phyloP scores from a whole-genome alignment of 2,797 vertebrate genomes.

The Siniperca obscura region DNA sequence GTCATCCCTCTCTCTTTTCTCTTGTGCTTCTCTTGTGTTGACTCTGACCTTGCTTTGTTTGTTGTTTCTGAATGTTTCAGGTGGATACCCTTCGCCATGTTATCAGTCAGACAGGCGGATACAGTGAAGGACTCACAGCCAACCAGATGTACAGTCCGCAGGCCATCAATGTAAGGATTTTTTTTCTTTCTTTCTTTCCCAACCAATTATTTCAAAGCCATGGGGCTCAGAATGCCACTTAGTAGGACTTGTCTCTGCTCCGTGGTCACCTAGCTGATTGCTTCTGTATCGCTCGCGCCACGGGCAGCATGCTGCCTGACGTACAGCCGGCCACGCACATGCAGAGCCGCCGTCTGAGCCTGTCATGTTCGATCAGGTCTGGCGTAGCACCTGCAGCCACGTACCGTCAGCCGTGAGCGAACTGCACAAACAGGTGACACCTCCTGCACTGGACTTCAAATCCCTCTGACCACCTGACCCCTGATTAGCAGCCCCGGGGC shows the following conservation, averaged over 20 bases:
- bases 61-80: constrained; percentile 86
- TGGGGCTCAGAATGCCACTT: constrained; percentile 91
- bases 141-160: constrained; percentile 99
- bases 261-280: constrained; percentile 90
- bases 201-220: constrained; percentile 95
- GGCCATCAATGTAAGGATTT: constrained; percentile 96
- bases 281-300: constrained; percentile 85
- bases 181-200: constrained; percentile 73
- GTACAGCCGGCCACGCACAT: constrained; percentile 76
- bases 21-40: constrained; percentile 37
- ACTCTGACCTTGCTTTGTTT: constrained; percentile 84
- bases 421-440: constrained; percentile 90
- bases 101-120: constrained; percentile 99
- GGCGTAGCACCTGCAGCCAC: constrained; percentile 90
- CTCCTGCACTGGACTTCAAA: constrained; percentile 65
- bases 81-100: constrained; percentile 99
- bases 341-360: constrained; percentile 87
- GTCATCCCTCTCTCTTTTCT: constrained; percentile 54
- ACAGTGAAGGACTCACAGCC: constrained; percentile 98
- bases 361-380: constrained; percentile 91
- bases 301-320: constrained; percentile 81
- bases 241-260: constrained; percentile 89
- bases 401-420: constrained; percentile 74
- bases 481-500: constrained; percentile 65
- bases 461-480: constrained; percentile 66